Base-by-base conservation (phyloP, 2,888 invertebrate genomes). In the Hypena proboscidalis region DNA sequence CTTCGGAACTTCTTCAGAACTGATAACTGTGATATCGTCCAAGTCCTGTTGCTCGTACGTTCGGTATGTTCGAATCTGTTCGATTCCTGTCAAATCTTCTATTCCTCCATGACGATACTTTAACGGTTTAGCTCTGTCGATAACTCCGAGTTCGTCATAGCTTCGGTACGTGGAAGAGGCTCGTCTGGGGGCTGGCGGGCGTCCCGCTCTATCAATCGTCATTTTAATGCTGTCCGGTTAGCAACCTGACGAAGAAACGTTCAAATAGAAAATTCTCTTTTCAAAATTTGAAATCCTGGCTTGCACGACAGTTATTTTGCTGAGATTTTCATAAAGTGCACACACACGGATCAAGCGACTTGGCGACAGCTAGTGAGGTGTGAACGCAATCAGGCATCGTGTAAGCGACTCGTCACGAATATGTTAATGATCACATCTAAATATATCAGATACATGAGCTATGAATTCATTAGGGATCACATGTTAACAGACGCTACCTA, bases 121-220 rank as follows among this genome's bases (percentile, higher is more conserved):
- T 1, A 90, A 62, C 1, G 88, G 86, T 61, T 74, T 83, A 3
- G 78, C 77, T 20, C 83, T 77, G 43, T 90, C 90, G 33, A 87
- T 80, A 7, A 71, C 67, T 5, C 88, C 90, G 2, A 90, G 84
- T 52, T 90, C 89, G 43, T 90, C 86, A 59, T 91, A 91, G 60
- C 91, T 91, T 53, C 90, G 80, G 65, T 91, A 91, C 2, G 91
- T 90, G 5, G 90, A 90, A 8, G 85, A 74, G 2, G 80, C 80
- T 26, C 90, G 77, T 33, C 87, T 77, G 0, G 90, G 90, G 8
- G 90, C 80, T 9, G 90, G 90, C 3, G 90, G 90, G 22, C 82
- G 74, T 42, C 89, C 90, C 35, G 84, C 81, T 75, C 75, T 78
- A 65, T 90, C 90, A 71, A 90, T 83, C 45, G 88, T 90, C 90